Conservation (phyloP, 2,797 vertebrate species). For the Gadopsis bispinosus region DNA sequence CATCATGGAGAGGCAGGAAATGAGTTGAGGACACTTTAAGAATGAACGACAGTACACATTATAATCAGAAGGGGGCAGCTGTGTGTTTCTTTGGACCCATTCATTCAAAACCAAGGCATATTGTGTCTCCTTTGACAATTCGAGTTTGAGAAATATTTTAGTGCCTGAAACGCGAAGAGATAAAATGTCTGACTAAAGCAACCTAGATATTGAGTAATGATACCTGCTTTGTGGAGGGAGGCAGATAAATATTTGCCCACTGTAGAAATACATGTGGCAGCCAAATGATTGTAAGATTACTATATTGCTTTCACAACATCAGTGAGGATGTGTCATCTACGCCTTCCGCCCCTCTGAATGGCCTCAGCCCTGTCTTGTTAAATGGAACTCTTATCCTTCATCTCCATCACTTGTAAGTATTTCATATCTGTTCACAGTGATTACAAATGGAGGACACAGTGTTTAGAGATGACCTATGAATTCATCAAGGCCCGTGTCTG, state of each 20-base stretch:
- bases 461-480: constrained; percentile 3
- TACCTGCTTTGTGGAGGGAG: neutral
- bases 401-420: constrained; percentile 30
- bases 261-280: constrained; percentile 2
- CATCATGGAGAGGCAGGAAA: neutral
- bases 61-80: constrained; percentile 50
- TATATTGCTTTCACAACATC: constrained; percentile 1
- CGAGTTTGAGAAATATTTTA: neutral
- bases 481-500: constrained; percentile 19
- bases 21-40: neutral
- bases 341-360: neutral
- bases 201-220: neutral
- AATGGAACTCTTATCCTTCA: constrained; percentile 37
- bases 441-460: constrained; percentile 26
- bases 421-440: constrained; percentile 26
- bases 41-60: neutral
- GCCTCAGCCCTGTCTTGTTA: neutral
- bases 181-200: neutral
- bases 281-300: neutral
- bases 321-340: neutral
- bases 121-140: neutral
- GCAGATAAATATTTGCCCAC: neutral
- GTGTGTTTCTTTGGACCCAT: neutral
- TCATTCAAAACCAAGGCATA: neutral
- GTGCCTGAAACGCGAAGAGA: constrained; percentile 6